phyloP scores from a whole-genome alignment of 2,888 invertebrate species.

The Lepas anatifera region DNA sequence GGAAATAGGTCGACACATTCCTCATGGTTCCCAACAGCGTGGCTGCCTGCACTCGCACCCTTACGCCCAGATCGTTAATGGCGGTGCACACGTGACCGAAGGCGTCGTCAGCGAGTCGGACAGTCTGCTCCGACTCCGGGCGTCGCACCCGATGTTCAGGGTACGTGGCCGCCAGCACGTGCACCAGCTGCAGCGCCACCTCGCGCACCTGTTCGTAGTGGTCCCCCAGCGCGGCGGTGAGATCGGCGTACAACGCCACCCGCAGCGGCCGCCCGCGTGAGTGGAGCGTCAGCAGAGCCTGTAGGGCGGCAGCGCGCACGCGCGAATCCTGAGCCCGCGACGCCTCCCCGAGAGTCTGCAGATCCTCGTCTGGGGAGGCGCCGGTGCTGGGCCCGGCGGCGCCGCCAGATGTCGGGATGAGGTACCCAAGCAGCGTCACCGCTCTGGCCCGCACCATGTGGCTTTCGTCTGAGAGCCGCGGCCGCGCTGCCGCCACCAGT shows the following conservation, averaged over 20 bases:
- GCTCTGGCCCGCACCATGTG: not conserved
- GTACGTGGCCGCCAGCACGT: slow-evolving; percentile 71
- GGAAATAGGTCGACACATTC: slow-evolving; percentile 71
- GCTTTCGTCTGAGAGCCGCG: not conserved
- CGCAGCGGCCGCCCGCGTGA: slow-evolving; percentile 68
- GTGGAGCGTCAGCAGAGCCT: slow-evolving; percentile 61
- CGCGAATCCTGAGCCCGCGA: slow-evolving; percentile 57
- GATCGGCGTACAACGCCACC: slow-evolving; percentile 49
- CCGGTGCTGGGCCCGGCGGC: too few relatives aligned
- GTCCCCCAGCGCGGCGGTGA: slow-evolving; percentile 66
- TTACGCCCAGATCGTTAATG: slow-evolving; percentile 53
- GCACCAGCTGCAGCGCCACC: slow-evolving; percentile 71
- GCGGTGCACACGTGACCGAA: slow-evolving; percentile 86
- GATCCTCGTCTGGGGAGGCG: not conserved
- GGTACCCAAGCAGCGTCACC: not conserved
- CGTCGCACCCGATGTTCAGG: slow-evolving; percentile 68
- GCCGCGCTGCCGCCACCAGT: slow-evolving; percentile 4
- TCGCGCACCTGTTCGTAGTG: slow-evolving; percentile 88
- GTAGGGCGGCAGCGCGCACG: slow-evolving; percentile 77
- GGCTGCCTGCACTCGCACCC: slow-evolving; percentile 73
- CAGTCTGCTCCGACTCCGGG: slow-evolving; percentile 63
- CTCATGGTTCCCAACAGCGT: slow-evolving; percentile 74
- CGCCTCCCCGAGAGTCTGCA: not conserved
- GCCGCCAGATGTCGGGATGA: too few relatives aligned
- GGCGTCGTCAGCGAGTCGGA: slow-evolving; percentile 86